These are phyloP conservation scores for Pachymerium ferrugineum DNA, from an alignment of 2,888 invertebrate species.

Conservation along the genomic window DNA sequence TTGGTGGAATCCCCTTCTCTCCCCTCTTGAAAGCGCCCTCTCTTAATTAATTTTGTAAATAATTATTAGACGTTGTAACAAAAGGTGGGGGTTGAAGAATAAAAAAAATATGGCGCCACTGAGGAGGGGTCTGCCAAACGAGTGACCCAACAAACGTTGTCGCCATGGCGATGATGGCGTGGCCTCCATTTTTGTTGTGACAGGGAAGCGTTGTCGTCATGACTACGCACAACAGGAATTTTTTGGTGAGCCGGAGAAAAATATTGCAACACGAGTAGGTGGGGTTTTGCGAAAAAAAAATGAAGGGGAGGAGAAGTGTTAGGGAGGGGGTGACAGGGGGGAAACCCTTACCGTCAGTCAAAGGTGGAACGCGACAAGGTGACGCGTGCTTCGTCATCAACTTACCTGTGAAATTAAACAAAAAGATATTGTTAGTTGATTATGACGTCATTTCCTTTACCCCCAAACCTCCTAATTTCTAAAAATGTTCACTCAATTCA, in stretches of 20 bases:
- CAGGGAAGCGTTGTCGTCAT: slow-evolving; percentile 17
- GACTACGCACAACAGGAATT: slow-evolving; percentile 22
- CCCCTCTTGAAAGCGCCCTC: not conserved
- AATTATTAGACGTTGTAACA: not conserved
- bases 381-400: slow-evolving; percentile 24
- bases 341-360: slow-evolving; percentile 20
- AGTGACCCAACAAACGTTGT: slow-evolving; percentile 21
- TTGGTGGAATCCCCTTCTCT: not conserved
- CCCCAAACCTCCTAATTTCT: too few relatives aligned
- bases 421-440: too few relatives aligned
- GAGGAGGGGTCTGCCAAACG: slow-evolving; percentile 13
- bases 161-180: slow-evolving; percentile 23
- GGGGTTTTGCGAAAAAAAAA: too few relatives aligned
- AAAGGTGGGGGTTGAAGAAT: not conserved
- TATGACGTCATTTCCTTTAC: too few relatives aligned
- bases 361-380: slow-evolving; percentile 27
- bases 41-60: slow-evolving; percentile 28
- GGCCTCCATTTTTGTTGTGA: slow-evolving; percentile 27
- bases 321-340: not conserved
- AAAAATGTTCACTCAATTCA: too few relatives aligned
- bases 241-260: not conserved
- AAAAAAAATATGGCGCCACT: not conserved
- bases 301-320: not conserved
- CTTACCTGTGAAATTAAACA: slow-evolving; percentile 15
- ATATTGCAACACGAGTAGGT: slow-evolving; percentile 19